phyloP scores from a whole-genome alignment of 2,888 invertebrate species.

The Drosophila multiciliata region DNA sequence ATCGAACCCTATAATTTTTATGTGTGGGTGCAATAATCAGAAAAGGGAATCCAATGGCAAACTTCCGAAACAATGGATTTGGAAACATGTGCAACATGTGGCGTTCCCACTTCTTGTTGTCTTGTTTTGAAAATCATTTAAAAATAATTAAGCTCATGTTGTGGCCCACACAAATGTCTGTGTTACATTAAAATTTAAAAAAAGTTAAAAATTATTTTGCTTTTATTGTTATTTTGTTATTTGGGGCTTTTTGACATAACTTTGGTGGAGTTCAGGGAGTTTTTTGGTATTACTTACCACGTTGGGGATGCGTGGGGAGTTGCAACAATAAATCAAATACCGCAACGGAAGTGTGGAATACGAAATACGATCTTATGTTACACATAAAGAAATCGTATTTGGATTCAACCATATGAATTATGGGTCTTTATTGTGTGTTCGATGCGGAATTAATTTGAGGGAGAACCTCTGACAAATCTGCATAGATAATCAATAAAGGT shows the following conservation, averaged over 20 bases:
- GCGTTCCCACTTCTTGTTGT: conserved; percentile 46
- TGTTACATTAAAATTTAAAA: too few species aligned
- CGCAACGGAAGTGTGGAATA: conserved; percentile 51
- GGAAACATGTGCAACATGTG: conserved; percentile 23
- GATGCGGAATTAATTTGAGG: background rate
- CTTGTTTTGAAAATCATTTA: conserved; percentile 68
- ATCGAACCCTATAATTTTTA: conserved; percentile 1
- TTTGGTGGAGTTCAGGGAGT: conserved; percentile 2
- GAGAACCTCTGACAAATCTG: background rate
- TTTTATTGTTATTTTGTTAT: conserved; percentile 22
- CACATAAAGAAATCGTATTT: conserved; percentile 47
- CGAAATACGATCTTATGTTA: conserved; percentile 39
- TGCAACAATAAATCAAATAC: conserved; percentile 49
- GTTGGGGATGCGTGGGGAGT: conserved; percentile 41
- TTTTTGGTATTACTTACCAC: conserved; percentile 22
- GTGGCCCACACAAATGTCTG: conserved; percentile 20
- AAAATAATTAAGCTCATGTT: conserved; percentile 74
- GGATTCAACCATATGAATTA: conserved; percentile 10
- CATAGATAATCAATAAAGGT: background rate
- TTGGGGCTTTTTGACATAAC: conserved; percentile 34
- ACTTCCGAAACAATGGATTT: conserved; percentile 43
- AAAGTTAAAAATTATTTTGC: conserved; percentile 4
- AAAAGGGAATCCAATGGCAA: conserved; percentile 20
- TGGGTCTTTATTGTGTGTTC: conserved; percentile 2
- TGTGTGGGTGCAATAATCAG: conserved; percentile 27